Conservation (phyloP, 2,888 invertebrate species). For the Drosophila putrida region DNA sequence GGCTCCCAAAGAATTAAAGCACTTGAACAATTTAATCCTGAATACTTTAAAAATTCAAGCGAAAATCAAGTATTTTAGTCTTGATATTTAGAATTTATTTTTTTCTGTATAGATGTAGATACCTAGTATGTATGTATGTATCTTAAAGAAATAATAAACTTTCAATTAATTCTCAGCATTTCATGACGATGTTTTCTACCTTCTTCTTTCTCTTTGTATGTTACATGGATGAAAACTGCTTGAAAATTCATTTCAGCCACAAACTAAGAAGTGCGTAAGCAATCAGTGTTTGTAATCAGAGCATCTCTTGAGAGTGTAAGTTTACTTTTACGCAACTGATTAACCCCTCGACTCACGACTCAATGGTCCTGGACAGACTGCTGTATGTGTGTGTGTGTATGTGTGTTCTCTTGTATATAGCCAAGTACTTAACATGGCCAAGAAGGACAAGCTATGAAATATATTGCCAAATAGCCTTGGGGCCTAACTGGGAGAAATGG, state of each 20-base stretch:
- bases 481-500: constrained; percentile 31
- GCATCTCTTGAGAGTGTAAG: constrained; percentile 11
- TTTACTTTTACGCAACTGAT: constrained; percentile 57
- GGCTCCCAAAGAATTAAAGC: too few relatives aligned
- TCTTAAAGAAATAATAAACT: not conserved
- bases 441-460: constrained; percentile 19
- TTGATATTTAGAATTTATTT: too few relatives aligned
- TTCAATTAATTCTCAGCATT: not conserved
- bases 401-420: not conserved
- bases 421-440: constrained; percentile 17
- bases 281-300: constrained; percentile 28
- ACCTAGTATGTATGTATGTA: not conserved
- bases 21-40: too few relatives aligned
- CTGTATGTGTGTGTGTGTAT: not conserved
- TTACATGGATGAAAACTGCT: not conserved
- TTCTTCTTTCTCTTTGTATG: not conserved
- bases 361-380: not conserved
- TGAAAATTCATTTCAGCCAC: constrained; percentile 45
- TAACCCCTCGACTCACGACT: constrained; percentile 19
- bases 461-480: constrained; percentile 43
- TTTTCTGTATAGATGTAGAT: too few relatives aligned
- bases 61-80: too few relatives aligned
- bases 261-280: constrained; percentile 22
- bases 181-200: not conserved
- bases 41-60: too few relatives aligned